Conservation (phyloP, 2,797 vertebrate species). For the Myioborus melanocephalus region DNA sequence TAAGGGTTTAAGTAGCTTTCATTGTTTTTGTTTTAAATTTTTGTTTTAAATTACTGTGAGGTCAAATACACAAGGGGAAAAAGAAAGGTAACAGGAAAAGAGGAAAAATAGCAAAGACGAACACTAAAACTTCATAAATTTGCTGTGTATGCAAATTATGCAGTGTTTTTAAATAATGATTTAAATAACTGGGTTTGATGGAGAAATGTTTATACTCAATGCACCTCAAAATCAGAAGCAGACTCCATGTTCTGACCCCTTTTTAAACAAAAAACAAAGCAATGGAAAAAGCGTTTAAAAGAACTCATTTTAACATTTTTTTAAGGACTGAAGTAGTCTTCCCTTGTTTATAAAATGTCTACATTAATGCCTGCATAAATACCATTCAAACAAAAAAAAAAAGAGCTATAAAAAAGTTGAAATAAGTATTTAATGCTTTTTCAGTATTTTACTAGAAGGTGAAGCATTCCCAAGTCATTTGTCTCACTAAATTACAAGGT, state of each 20-base stretch:
- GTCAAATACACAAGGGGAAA: neutral
- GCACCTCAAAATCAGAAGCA: neutral
- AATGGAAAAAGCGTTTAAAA: neutral
- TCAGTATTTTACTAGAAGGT: neutral
- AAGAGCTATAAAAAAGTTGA: neutral
- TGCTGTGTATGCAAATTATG: neutral
- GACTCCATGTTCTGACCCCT: accelerated
- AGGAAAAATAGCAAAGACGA: neutral
- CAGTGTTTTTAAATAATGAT: neutral
- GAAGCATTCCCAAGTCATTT: neutral
- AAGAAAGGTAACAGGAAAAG: accelerated
- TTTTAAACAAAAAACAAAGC: neutral
- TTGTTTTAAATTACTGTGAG: neutral
- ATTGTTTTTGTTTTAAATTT: neutral
- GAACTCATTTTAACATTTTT: neutral
- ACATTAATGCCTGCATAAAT: neutral
- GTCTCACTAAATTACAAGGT: neutral
- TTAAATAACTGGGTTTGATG: neutral
- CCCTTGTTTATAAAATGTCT: neutral
- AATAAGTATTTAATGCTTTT: neutral
- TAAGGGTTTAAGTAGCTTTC: neutral
- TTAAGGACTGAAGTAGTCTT: neutral
- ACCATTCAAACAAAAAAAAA: neutral
- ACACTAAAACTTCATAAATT: neutral
- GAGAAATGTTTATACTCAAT: neutral